Base-by-base conservation (phyloP, 2,113 vertebrate species). In the Pollimyrus isidori region DNA sequence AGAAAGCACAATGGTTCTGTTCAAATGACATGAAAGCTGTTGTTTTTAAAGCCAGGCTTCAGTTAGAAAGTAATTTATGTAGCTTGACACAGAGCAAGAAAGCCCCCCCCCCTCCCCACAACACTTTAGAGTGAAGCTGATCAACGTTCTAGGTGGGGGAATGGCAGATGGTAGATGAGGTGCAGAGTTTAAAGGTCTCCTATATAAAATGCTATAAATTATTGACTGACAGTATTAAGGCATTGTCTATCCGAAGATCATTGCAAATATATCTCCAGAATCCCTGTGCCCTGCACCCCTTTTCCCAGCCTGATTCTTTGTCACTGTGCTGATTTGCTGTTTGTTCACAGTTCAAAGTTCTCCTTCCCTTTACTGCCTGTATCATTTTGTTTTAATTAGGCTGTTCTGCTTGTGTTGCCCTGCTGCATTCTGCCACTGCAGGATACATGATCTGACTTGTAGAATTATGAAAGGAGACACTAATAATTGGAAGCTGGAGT, bases 381-480 rank as follows among this genome's bases (percentile, higher is more conserved):
- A 45, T 45, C 86, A 35, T 58, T 30, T 52, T 58, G 86, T 42
- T 45, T 87, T 87, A 87, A 87, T 87, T 87, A 58, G 86, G 19
- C 26, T 10, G 86, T 23, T 45, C 17, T 52, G 84, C 52, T 86
- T 26, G 49, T 26, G 11, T 13, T 48, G 82, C 19, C 23, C n/a
- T 11, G 42, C 23, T 13, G 7, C 82, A 26, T 46, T 23, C 85
- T 53, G 42, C 49, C 85, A 86, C 85, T 86, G 82, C 49, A 86
- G 49, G 85, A 86, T 26, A 39, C 86, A 58, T 58, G 86, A 87
- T 87, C 86, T 58, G 86, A 87, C 86, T 87, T 58, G 50, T 87
- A 21, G 53, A 53, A 52, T 87, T 87, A 62, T 48, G 56, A 87
- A 87, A 87, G 56, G 39, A 87, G 53, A 46, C 39, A 23, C 87